Conservation (phyloP, 2,113 vertebrate genomes). For the Kryptolebias marmoratus region DNA sequence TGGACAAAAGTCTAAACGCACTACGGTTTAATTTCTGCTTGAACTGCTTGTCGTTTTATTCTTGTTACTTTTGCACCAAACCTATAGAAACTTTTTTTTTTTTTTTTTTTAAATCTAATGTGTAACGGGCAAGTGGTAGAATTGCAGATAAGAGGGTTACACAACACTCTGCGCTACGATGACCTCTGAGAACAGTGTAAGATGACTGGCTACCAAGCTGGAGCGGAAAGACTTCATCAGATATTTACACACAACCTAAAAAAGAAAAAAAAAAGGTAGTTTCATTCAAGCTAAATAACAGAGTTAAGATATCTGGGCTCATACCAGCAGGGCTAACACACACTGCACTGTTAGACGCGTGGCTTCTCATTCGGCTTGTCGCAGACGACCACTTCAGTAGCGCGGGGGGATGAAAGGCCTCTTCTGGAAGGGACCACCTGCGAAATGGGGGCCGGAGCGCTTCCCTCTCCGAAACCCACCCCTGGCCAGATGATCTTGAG, state of each 20-base stretch:
- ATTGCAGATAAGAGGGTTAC: conserved; percentile 22
- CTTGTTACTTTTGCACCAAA: conserved; percentile 15
- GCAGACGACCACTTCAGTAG: conserved; percentile 84
- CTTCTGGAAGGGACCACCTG: conserved; percentile 87
- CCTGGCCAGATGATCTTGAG: conserved; percentile 78
- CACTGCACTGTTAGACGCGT: conserved; percentile 51
- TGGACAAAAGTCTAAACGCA: conserved; percentile 37
- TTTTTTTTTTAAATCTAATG: conserved; percentile 7
- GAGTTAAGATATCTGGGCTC: conserved; percentile 68
- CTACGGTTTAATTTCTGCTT: conserved; percentile 43
- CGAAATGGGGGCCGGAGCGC: conserved; percentile 84
- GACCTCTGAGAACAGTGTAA: conserved; percentile 46
- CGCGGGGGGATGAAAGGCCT: conserved; percentile 93
- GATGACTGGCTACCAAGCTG: conserved; percentile 35
- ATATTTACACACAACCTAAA: conserved; percentile 70
- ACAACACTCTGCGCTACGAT: conserved; percentile 50
- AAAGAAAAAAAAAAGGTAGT: conserved; percentile 9
- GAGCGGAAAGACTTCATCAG: conserved; percentile 49
- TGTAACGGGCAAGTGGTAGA: conserved; percentile 19
- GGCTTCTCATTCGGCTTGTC: conserved; percentile 57
- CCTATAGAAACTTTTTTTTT: conserved; percentile 4
- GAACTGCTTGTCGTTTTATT: conserved; percentile 22
- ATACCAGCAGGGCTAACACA: conserved; percentile 76
- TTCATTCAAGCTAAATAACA: conserved; percentile 62
- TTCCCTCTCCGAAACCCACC: conserved; percentile 85